Conservation (phyloP, 2,888 invertebrate genomes). For the Drosophila recens region DNA sequence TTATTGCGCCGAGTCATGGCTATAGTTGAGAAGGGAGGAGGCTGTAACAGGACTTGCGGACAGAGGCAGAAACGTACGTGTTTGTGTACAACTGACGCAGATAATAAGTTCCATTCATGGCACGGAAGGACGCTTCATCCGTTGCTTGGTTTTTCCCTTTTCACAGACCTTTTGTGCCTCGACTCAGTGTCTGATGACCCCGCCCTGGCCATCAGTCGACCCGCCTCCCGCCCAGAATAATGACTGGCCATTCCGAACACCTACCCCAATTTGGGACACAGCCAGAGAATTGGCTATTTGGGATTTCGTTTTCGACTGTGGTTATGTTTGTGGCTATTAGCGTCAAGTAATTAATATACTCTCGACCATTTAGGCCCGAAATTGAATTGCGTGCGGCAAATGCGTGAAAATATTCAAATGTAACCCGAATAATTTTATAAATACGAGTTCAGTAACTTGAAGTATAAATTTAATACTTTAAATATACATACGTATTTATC, state of each 20-base stretch:
- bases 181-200: constrained; percentile 6
- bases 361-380: constrained; percentile 20
- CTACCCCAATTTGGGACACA: constrained; percentile 29
- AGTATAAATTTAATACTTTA: background rate
- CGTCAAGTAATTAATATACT: constrained; percentile 59
- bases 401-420: constrained; percentile 32
- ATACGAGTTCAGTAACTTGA: background rate
- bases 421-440: constrained; percentile 1
- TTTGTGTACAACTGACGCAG: constrained; percentile 72
- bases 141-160: constrained; percentile 25
- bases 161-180: constrained; percentile 19
- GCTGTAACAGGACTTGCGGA: constrained; percentile 4
- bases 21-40: constrained; percentile 2
- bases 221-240: constrained; percentile 33
- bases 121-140: constrained; percentile 30
- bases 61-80: constrained; percentile 58
- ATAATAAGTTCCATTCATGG: constrained; percentile 71
- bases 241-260: constrained; percentile 50
- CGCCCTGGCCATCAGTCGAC: constrained; percentile 26
- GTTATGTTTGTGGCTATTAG: constrained; percentile 59
- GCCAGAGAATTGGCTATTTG: constrained; percentile 45
- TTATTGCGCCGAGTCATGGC: constrained; percentile 79
- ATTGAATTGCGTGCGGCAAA: constrained; percentile 42
- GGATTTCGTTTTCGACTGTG: constrained; percentile 36
- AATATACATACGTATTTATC: background rate